Percentiles rank a stretch among this genome's conserved stretches.
phyloP scores from a whole-genome alignment of 1,140 invertebrate species.

The Drosophila littoralis region DNA sequence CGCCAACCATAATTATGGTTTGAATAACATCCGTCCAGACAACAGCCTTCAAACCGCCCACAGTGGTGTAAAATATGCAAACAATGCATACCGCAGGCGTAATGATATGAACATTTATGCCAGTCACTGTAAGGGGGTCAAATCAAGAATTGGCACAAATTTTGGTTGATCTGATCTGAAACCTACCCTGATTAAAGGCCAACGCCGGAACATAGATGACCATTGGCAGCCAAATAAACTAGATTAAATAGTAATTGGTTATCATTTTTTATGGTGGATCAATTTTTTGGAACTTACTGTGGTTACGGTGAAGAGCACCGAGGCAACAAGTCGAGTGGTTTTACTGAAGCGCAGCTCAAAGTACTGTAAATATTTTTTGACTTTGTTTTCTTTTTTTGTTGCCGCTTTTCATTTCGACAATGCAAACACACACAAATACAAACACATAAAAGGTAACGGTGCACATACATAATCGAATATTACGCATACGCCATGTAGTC shows the following conservation, averaged over 20 bases:
- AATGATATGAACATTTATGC: conserved; percentile 91
- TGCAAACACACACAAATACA: conserved; percentile 38
- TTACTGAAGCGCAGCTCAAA: conserved; percentile 91
- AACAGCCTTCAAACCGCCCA: conserved; percentile 96
- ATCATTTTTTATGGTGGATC: not conserved
- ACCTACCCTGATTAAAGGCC: conserved; percentile 93
- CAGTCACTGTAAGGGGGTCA: conserved; percentile 89
- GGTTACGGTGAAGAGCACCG: conserved; percentile 88
- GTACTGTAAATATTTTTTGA: conserved; percentile 87
- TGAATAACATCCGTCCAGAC: conserved; percentile 98
- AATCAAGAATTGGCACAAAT: not conserved
- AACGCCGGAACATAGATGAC: conserved; percentile 96
- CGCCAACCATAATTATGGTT: conserved; percentile 92
- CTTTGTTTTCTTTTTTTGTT: conserved; percentile 28
- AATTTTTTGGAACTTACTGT: conserved; percentile 86
- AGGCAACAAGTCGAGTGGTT: conserved; percentile 89
- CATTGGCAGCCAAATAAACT: conserved; percentile 95
- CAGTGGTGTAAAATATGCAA: conserved; percentile 69
- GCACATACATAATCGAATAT: conserved; percentile 69
- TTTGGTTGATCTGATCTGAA: not conserved
- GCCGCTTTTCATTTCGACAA: conserved; percentile 48
- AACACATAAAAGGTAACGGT: conserved; percentile 32
- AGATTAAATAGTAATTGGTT: conserved; percentile 25
- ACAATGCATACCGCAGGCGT: conserved; percentile 89
- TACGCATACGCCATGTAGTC: conserved; percentile 64